Evolutionary conservation across 2,888 invertebrate species (phyloP), one percentile per base, ranked within the genome.

Genomic region (Cosmopolites sordidus): DNA sequence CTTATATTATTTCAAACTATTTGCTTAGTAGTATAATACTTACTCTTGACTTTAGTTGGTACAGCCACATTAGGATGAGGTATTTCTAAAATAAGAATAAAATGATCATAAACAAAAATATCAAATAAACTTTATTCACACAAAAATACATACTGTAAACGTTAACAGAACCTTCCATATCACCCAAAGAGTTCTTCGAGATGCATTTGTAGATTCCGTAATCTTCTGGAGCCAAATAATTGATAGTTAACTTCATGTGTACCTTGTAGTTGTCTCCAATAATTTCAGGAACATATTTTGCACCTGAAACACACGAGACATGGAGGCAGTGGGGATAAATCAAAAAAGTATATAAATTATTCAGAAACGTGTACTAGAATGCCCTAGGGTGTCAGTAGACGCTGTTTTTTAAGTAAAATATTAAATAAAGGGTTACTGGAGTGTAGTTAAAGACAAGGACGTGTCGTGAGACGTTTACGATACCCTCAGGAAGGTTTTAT

Each of bases 141-240:
- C 22, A 22, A 22, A 22, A 22, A 22, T 22, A 84, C 88, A 86
- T 78, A 89, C 89, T 83, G 69, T 89, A 89, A 58, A 90, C 77
- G 73, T 87, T 88, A 62, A 90, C 89, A 55, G 84, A 85, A 61
- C 89, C 89, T 73, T 89, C 89, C 12, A 89, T 89, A 66, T 89
- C 89, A 18, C 89, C 89, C 5, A 89, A 76, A 0, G 88, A 86
- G 72, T 91, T 90, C 74, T 89, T 89, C 45, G 89, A 87, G 62
- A 89, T 83, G 74, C 90, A 91, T 69, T 86, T 84, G 74, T 89
- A 89, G 14, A 86, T 81, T 15, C 88, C 88, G 66, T 86, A 89
- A 74, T 89, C 89, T 8, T 79, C 74, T 58, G 77, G 78, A 1
- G 82, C 79, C 55, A 89, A 79, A 49, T 83, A 79, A 65, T 81